A percentile compares a stretch with the other conserved stretches of the same genome.
These are phyloP conservation scores for Zaprionus vittiger DNA, from an alignment of 1,140 invertebrate species.

Conservation along the genomic window DNA sequence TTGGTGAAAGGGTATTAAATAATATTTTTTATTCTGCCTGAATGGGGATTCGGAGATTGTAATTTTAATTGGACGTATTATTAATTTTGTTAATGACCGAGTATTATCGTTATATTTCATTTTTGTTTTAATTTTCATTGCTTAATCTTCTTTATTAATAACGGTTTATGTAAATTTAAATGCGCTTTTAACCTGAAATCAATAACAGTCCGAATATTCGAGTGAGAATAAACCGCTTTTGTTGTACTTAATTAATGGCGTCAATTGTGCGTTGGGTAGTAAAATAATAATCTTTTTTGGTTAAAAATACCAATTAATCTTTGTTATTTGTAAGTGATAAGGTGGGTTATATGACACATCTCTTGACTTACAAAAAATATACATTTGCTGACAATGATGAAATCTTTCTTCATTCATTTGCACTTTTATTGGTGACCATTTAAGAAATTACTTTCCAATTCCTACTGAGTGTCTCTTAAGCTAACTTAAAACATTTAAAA, in stretches of 20 bases:
- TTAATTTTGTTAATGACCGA: constrained; percentile 42
- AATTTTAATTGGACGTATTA: constrained; percentile 11
- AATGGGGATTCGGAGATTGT: neutral
- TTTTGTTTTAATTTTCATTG: constrained; percentile 21
- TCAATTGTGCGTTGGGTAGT: constrained; percentile 30
- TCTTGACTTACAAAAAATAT: neutral
- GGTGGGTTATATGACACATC: neutral
- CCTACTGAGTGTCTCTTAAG: constrained; percentile 5
- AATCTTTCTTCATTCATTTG: constrained; percentile 28
- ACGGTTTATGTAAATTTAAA: constrained; percentile 77
- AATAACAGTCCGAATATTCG: constrained; percentile 49
- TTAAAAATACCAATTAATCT: constrained; percentile 31
- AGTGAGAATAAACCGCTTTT: constrained; percentile 37
- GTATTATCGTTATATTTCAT: constrained; percentile 22
- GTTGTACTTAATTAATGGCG: constrained; percentile 70
- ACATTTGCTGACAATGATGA: constrained; percentile 1
- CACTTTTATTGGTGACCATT: constrained; percentile 10
- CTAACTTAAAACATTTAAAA: constrained; percentile 14
- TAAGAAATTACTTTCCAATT: constrained; percentile 31
- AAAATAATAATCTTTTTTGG: constrained; percentile 29
- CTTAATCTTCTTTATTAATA: constrained; percentile 75
- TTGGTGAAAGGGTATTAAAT: neutral
- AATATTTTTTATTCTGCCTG: neutral
- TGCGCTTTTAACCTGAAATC: constrained; percentile 73
- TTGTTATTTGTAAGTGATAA: neutral